These are phyloP conservation scores for Eidolon helvum DNA, from an alignment of 2,113 vertebrate genomes.

Conservation along the genomic window DNA sequence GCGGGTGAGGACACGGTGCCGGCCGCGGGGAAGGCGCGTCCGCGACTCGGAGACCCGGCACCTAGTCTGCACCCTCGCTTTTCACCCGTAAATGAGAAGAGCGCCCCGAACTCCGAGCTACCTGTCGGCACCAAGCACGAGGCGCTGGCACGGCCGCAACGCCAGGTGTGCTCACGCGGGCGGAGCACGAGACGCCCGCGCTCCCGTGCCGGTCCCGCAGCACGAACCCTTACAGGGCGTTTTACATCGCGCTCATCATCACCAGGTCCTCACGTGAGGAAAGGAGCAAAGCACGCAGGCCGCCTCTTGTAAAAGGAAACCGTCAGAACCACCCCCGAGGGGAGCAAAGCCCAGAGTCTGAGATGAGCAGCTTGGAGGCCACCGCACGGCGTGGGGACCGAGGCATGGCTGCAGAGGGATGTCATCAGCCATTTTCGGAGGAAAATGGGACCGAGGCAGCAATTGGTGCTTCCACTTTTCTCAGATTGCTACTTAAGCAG, in stretches of 20 bases:
- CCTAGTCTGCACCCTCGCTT: no score
- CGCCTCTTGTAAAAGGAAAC: not conserved
- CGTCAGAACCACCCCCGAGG: not conserved
- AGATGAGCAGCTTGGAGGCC: no score
- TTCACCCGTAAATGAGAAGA: no score
- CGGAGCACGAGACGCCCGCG: fast-evolving
- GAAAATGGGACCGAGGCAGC: no score
- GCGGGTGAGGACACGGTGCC: not conserved
- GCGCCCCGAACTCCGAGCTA: no score
- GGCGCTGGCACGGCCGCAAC: no score
- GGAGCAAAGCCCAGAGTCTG: not conserved
- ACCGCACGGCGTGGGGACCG: fast-evolving
- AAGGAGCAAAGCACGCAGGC: not conserved
- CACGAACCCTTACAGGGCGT: fast-evolving
- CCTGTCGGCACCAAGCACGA: no score
- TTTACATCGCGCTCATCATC: no score
- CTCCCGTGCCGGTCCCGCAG: fast-evolving
- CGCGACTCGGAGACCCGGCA: not conserved
- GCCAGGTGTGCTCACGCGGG: fast-evolving
- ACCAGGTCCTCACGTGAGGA: not conserved
- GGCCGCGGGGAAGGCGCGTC: fast-evolving
- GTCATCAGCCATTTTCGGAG: fast-evolving
- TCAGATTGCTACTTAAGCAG: not conserved
- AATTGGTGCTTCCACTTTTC: not conserved
- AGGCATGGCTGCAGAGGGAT: fast-evolving